phyloP scores from a whole-genome alignment of 1,140 invertebrate species.

The Zaprionus ornatus region DNA sequence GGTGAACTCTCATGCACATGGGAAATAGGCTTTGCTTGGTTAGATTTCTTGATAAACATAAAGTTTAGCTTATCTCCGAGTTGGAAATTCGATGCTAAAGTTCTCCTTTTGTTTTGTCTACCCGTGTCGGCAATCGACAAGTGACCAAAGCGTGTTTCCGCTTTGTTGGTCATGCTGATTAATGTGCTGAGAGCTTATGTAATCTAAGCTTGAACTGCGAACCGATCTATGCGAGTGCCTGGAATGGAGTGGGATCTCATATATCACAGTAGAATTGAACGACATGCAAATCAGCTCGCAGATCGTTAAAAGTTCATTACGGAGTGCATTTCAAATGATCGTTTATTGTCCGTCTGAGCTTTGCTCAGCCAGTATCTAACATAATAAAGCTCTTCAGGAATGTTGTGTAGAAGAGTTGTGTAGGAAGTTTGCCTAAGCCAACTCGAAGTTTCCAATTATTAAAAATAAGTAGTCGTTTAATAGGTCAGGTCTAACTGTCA shows the following conservation, averaged over 20 bases:
- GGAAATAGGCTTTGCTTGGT: slow-evolving; percentile 25
- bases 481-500: neutral
- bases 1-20: slow-evolving; percentile 28
- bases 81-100: slow-evolving; percentile 15
- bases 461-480: neutral
- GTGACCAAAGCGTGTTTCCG: slow-evolving; percentile 51
- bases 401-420: neutral
- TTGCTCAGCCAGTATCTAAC: neutral
- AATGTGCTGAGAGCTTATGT: slow-evolving; percentile 47
- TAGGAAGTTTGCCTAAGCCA: neutral
- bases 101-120: slow-evolving; percentile 38
- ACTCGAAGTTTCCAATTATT: neutral
- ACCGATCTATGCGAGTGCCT: slow-evolving; percentile 10
- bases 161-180: slow-evolving; percentile 52
- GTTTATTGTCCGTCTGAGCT: neutral
- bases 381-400: neutral
- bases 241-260: neutral
- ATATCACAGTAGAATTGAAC: neutral
- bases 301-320: slow-evolving; percentile 22
- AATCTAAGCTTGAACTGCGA: slow-evolving; percentile 41
- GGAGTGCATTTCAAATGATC: slow-evolving; percentile 4
- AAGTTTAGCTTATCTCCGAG: slow-evolving; percentile 20
- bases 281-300: slow-evolving; percentile 20
- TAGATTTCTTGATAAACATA: slow-evolving; percentile 1
- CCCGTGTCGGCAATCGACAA: slow-evolving; percentile 28